phyloP scores from a whole-genome alignment of 2,113 vertebrate genomes.

The Gavia stellata region DNA sequence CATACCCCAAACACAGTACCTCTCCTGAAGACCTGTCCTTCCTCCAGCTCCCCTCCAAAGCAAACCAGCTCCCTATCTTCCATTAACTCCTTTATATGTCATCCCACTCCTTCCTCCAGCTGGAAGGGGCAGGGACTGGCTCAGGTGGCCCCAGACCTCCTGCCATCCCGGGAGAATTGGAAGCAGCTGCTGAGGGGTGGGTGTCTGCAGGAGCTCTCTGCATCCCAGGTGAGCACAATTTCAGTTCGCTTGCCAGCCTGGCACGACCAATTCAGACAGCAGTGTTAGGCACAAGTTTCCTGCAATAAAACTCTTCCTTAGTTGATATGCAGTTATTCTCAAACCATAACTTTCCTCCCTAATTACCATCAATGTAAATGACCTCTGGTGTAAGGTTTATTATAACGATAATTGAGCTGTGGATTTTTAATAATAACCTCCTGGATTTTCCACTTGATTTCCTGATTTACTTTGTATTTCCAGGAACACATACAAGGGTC shows the following conservation, averaged over 20 bases:
- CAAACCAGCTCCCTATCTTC: rapidly evolving
- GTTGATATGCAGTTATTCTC: background rate
- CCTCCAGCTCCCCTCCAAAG: too few relatives aligned
- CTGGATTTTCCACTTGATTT: constrained; percentile 45
- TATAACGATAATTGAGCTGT: background rate
- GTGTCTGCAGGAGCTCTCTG: background rate
- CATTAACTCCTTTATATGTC: background rate
- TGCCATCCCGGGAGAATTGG: background rate
- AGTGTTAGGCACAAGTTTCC: background rate
- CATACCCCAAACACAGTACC: background rate
- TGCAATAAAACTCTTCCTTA: background rate
- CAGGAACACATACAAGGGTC: background rate
- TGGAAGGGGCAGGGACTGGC: background rate
- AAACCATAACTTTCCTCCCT: background rate
- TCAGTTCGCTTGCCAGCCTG: background rate
- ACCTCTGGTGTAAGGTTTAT: constrained; percentile 37
- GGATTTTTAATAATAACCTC: constrained; percentile 29
- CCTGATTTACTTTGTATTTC: constrained; percentile 18
- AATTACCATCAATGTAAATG: background rate
- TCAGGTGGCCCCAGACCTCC: background rate
- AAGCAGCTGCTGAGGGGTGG: background rate
- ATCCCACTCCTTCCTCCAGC: background rate
- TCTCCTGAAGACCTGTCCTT: background rate
- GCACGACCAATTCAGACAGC: background rate
- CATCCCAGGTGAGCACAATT: background rate